Evolutionary conservation across 2,113 vertebrate species (phyloP).

Genomic region (Notechis scutatus): DNA sequence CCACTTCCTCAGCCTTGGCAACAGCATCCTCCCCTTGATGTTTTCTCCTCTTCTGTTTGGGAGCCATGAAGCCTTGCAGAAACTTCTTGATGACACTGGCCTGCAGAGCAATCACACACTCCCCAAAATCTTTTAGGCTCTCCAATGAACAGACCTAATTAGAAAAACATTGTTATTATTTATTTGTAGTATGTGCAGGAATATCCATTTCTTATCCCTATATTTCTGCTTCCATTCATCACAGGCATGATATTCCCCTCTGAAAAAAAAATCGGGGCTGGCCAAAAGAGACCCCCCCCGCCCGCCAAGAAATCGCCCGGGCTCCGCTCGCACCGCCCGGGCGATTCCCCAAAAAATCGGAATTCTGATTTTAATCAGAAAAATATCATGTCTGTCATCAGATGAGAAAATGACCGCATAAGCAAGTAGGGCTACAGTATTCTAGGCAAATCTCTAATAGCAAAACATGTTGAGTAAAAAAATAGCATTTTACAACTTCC

Average conservation of each 20-base stretch:
- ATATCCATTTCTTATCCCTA: neutral
- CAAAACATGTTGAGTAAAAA: neutral
- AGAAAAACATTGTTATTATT: neutral
- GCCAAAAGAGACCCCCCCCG: too few species aligned
- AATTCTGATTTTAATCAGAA: too few species aligned
- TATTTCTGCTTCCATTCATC: neutral
- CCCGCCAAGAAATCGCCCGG: too few species aligned
- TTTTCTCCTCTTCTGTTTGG: conserved; percentile 92
- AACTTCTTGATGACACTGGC: conserved; percentile 95
- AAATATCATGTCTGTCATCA: too few species aligned
- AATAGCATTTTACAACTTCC: neutral
- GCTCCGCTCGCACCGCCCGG: too few species aligned
- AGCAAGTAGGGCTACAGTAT: neutral
- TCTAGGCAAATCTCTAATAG: neutral
- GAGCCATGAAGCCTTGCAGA: conserved; percentile 98
- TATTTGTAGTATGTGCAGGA: too few species aligned
- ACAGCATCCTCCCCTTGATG: conserved; percentile 80
- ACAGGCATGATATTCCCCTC: too few species aligned
- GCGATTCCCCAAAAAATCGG: too few species aligned
- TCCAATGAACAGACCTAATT: conserved; percentile 81
- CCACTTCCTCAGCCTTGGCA: conserved; percentile 85
- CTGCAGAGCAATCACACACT: conserved; percentile 89
- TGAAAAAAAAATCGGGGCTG: too few species aligned
- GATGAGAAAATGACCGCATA: neutral
- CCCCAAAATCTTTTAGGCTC: conserved; percentile 90